Percentiles rank a stretch among this genome's conserved stretches.
Conservation (phyloP, 1,140 invertebrate species). For the Atta cephalotes region DNA sequence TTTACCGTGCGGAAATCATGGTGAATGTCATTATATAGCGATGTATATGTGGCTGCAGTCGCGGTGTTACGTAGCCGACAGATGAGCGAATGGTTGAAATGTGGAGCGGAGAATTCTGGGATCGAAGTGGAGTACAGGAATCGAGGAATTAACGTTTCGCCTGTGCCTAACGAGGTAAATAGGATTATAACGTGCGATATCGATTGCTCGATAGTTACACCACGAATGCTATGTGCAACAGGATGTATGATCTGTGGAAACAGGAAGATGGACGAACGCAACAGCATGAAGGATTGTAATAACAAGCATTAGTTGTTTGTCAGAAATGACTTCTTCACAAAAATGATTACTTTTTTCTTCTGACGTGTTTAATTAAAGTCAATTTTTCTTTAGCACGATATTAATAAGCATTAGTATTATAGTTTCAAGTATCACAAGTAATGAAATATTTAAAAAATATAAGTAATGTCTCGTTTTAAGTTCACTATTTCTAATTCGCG, state of each 20-base stretch:
- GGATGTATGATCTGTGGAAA: slow-evolving; percentile 40
- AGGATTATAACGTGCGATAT: slow-evolving; percentile 71
- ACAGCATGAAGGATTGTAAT: background rate
- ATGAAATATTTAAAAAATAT: background rate
- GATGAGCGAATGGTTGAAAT: slow-evolving; percentile 38
- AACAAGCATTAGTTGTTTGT: background rate
- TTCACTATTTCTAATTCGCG: background rate
- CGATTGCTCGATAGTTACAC: slow-evolving; percentile 63
- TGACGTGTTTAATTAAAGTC: background rate
- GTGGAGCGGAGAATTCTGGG: slow-evolving; percentile 26
- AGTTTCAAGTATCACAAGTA: background rate
- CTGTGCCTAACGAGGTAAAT: slow-evolving; percentile 73
- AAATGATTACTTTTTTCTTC: background rate
- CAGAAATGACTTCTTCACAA: background rate
- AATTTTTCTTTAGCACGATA: background rate
- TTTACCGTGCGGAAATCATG: slow-evolving; percentile 71
- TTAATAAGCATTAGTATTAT: background rate
- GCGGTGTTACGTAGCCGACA: slow-evolving; percentile 64
- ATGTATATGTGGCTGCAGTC: slow-evolving; percentile 51
- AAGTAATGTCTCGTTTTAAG: background rate
- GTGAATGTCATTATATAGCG: slow-evolving; percentile 67
- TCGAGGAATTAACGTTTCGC: slow-evolving; percentile 69
- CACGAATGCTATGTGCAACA: slow-evolving; percentile 20
- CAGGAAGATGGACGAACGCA: slow-evolving; percentile 8
- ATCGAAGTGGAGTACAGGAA: slow-evolving; percentile 32